Conservation (phyloP, 2,113 vertebrate genomes). For the Vombatus ursinus region DNA sequence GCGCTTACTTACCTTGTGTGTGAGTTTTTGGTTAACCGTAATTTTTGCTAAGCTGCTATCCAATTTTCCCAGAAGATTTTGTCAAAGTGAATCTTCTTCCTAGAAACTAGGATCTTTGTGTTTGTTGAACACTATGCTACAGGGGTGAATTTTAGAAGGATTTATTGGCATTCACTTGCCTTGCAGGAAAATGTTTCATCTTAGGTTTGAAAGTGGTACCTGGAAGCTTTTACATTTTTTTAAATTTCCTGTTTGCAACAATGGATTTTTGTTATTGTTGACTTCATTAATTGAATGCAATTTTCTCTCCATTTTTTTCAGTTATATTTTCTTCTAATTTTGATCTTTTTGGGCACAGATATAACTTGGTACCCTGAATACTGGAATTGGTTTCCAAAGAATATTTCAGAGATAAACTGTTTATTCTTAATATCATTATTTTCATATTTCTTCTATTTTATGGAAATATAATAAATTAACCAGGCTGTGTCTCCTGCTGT, state of each 20-base stretch:
- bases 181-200: not conserved
- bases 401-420: not conserved
- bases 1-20: too few relatives aligned
- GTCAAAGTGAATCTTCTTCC: not conserved
- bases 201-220: not conserved
- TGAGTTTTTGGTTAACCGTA: not conserved
- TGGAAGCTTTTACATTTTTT: not conserved
- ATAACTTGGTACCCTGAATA: too few relatives aligned
- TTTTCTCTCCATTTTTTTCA: not conserved
- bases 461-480: not conserved
- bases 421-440: not conserved
- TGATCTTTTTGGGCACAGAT: not conserved
- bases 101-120: not conserved
- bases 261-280: not conserved
- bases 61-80: not conserved
- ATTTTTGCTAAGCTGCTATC: not conserved
- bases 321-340: not conserved
- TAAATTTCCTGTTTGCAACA: not conserved
- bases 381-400: too few relatives aligned
- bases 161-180: too few relatives aligned
- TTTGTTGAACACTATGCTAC: not conserved
- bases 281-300: not conserved
- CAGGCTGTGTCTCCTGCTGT: not conserved
- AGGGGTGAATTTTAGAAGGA: not conserved
- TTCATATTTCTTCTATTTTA: not conserved